Evolutionary conservation across 2,888 invertebrate species (phyloP).

Genomic region (Glyphotaelius pellucidus): DNA sequence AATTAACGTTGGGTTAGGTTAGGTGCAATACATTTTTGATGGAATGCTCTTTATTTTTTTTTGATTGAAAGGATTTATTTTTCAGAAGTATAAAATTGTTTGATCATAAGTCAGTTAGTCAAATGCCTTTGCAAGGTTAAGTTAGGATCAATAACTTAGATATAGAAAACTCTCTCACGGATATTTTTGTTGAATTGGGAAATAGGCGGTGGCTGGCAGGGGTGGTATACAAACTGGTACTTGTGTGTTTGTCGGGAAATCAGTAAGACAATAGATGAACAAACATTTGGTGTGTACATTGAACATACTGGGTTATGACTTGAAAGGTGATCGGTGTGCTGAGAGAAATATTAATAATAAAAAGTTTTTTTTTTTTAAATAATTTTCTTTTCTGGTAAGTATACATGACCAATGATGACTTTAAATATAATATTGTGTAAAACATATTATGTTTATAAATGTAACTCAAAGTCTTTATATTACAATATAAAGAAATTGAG

Average conservation of each 20-base stretch:
- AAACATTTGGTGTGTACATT: constrained; percentile 48
- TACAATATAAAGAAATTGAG: too few species aligned
- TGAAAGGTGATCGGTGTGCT: not conserved
- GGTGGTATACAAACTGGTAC: not conserved
- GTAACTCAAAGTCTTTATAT: too few species aligned
- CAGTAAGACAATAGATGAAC: constrained; percentile 60
- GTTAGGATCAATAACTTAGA: not conserved
- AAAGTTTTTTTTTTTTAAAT: too few species aligned
- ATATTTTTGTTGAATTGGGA: not conserved
- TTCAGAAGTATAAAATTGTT: too few species aligned
- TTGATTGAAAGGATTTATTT: too few species aligned
- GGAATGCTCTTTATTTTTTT: too few species aligned
- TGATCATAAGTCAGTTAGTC: not conserved
- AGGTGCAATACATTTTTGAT: too few species aligned
- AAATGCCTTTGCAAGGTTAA: not conserved
- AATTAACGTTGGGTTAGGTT: too few species aligned
- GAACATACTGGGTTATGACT: not conserved
- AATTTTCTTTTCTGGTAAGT: too few species aligned
- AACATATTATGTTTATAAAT: too few species aligned
- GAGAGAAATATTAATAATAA: not conserved
- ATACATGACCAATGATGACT: too few species aligned
- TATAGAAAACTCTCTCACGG: not conserved
- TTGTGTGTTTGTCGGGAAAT: constrained; percentile 60
- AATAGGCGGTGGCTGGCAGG: not conserved
- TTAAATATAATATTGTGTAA: too few species aligned